A percentile compares a stretch with the other conserved stretches of the same genome.
These are phyloP conservation scores for Pyrrhosoma nymphula DNA, from an alignment of 2,888 invertebrate genomes.

Conservation along the genomic window DNA sequence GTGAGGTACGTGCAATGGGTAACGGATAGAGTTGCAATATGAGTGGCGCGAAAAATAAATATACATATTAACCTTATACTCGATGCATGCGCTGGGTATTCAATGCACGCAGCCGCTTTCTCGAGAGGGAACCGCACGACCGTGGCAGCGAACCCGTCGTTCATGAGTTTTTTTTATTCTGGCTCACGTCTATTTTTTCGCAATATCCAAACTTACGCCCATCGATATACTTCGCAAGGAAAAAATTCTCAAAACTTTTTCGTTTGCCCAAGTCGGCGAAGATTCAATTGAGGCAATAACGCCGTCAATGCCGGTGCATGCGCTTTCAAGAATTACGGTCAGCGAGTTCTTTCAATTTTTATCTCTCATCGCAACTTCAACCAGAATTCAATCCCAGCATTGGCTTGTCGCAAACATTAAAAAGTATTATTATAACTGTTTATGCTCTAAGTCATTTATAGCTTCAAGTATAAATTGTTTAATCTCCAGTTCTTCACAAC, in stretches of 20 bases:
- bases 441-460: too few relatives aligned
- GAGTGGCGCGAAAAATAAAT: constrained; percentile 16
- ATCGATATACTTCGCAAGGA: neutral
- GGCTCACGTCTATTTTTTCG: neutral
- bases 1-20: neutral
- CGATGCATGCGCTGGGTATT: neutral
- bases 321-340: neutral
- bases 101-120: neutral
- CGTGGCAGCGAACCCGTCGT: neutral
- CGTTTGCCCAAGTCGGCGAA: neutral
- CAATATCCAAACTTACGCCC: neutral
- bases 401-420: too few relatives aligned
- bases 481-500: too few relatives aligned
- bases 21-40: neutral
- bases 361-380: neutral
- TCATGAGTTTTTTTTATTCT: neutral
- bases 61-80: neutral
- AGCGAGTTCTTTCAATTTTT: neutral
- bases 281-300: neutral
- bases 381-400: too few relatives aligned
- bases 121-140: neutral
- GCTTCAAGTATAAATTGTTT: too few relatives aligned
- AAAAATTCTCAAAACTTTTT: neutral
- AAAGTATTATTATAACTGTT: too few relatives aligned
- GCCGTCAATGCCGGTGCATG: neutral